Percentiles rank a stretch among this genome's conserved stretches.
Evolutionary conservation across 2,888 invertebrate genomes (phyloP).

Genomic region (Tachina fera): DNA sequence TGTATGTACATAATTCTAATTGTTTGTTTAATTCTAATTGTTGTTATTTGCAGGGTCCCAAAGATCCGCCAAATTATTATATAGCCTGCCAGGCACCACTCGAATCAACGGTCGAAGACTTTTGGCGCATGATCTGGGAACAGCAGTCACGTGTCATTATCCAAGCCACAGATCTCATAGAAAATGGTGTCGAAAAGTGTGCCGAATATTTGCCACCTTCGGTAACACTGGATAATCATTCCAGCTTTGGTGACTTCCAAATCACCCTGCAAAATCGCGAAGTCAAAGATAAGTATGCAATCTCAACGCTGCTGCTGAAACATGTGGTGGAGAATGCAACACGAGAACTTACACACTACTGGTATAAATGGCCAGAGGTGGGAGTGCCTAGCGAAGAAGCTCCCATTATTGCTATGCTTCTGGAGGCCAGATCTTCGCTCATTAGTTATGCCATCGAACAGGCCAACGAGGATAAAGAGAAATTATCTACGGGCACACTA

Average conservation of each 20-base stretch:
- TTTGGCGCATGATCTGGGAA: slow-evolving; percentile 99
- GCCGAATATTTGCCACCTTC: slow-evolving; percentile 96
- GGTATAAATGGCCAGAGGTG: slow-evolving; percentile 95
- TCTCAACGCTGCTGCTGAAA: slow-evolving; percentile 92
- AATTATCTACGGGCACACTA: slow-evolving; percentile 67
- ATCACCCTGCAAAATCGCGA: slow-evolving; percentile 94
- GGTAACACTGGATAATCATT: slow-evolving; percentile 94
- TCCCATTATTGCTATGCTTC: slow-evolving; percentile 92
- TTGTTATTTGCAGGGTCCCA: slow-evolving; percentile 88
- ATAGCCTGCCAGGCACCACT: slow-evolving; percentile 96
- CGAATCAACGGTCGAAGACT: slow-evolving; percentile 92
- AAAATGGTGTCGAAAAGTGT: slow-evolving; percentile 95
- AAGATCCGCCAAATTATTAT: slow-evolving; percentile 92
- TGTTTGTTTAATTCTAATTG: not conserved
- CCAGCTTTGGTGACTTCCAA: slow-evolving; percentile 93
- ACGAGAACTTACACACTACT: slow-evolving; percentile 94
- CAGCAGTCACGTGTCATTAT: slow-evolving; percentile 94
- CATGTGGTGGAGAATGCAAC: slow-evolving; percentile 91
- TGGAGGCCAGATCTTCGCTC: slow-evolving; percentile 88
- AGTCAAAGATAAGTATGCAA: slow-evolving; percentile 94
- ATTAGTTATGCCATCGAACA: slow-evolving; percentile 81
- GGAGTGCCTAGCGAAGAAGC: slow-evolving; percentile 93
- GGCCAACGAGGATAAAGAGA: slow-evolving; percentile 77
- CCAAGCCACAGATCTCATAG: slow-evolving; percentile 95
- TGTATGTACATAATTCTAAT: too few species aligned